These are phyloP conservation scores for Ellobium chinense DNA, from an alignment of 2,888 invertebrate species.

Conservation along the genomic window DNA sequence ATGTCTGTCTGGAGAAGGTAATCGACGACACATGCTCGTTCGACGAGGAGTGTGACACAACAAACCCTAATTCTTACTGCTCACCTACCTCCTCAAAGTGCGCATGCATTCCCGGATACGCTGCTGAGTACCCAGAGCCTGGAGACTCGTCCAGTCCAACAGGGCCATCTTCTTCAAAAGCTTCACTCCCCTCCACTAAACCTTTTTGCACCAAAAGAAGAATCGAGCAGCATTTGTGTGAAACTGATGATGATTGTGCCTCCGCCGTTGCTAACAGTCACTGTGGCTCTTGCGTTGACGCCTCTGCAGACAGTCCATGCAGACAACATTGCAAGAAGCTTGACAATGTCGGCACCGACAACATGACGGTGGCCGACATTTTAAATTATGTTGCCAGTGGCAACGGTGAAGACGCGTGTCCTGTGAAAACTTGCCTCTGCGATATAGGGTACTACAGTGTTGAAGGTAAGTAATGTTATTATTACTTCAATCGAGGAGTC, in stretches of 20 bases:
- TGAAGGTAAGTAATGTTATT: background rate
- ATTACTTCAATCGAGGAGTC: too few species aligned
- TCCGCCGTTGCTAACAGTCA: constrained; percentile 56
- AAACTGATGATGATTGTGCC: constrained; percentile 54
- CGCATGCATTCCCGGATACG: constrained; percentile 7
- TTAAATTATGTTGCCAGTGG: background rate
- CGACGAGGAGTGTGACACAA: constrained; percentile 11
- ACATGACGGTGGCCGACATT: too few species aligned
- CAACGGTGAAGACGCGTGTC: background rate
- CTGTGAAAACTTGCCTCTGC: background rate
- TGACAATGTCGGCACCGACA: too few species aligned
- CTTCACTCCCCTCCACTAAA: background rate
- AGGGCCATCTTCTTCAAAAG: background rate
- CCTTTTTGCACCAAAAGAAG: constrained; percentile 9
- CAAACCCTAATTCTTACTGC: constrained; percentile 26
- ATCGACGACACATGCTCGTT: constrained; percentile 15
- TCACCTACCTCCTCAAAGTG: background rate
- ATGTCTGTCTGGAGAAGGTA: constrained; percentile 5
- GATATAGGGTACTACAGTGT: background rate
- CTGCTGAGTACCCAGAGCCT: background rate
- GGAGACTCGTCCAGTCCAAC: background rate
- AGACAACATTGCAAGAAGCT: background rate
- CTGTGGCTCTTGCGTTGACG: constrained; percentile 44
- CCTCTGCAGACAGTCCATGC: background rate
- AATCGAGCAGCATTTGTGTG: constrained; percentile 13